Percentiles rank a stretch among this genome's conserved stretches.
phyloP scores from a whole-genome alignment of 1,140 invertebrate species.

The Aphelenchoides avenae region DNA sequence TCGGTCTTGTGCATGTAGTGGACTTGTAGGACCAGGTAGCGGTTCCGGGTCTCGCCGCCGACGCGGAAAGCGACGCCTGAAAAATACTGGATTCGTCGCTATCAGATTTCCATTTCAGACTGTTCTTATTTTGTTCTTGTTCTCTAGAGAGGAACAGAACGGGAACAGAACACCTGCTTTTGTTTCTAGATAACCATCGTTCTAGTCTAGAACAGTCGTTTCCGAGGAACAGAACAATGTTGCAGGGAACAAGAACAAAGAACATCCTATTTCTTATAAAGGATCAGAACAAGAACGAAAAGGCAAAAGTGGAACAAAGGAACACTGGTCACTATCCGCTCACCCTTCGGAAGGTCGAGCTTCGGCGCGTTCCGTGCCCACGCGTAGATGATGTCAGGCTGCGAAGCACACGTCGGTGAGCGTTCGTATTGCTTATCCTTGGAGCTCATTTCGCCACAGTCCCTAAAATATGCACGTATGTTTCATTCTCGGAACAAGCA shows the following conservation, averaged over 20 bases:
- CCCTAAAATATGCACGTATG: constrained; percentile 65
- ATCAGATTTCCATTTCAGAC: background rate
- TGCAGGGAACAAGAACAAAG: no score
- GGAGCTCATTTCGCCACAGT: constrained; percentile 83
- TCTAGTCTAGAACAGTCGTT: no score
- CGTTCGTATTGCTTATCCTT: constrained; percentile 52
- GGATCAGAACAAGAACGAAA: no score
- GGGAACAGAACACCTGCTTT: no score
- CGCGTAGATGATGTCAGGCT: constrained; percentile 79
- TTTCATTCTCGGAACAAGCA: no score
- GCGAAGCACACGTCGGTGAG: constrained; percentile 54
- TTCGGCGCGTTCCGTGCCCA: constrained; percentile 91
- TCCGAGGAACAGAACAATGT: no score
- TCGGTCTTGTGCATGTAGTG: constrained; percentile 72
- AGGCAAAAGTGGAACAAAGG: no score
- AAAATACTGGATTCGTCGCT: background rate
- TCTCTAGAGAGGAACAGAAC: no score
- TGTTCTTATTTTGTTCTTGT: no score
- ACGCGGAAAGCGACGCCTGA: constrained; percentile 65
- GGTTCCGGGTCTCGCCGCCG: constrained; percentile 62
- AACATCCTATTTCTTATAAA: no score
- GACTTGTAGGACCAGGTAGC: constrained; percentile 75
- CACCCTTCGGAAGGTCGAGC: constrained; percentile 74
- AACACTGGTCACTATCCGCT: no score
- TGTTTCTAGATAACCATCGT: no score